Evolutionary conservation across 2,113 vertebrate species (phyloP).

Genomic region (Indicator indicator): DNA sequence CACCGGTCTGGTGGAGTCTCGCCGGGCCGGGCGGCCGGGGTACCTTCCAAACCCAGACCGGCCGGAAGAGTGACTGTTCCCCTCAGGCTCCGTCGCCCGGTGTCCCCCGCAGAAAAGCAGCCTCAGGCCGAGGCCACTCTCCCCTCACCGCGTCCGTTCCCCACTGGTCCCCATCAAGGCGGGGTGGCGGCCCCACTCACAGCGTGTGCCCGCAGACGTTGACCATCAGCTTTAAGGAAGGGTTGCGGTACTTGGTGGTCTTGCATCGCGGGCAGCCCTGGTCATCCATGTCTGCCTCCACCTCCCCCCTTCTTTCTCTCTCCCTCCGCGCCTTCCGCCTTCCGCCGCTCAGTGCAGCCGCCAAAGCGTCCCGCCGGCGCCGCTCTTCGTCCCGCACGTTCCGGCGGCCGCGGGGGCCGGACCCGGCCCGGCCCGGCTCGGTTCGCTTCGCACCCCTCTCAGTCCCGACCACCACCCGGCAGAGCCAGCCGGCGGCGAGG

Average conservation of each 20-base stretch:
- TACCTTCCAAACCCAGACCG: neutral
- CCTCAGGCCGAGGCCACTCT: too few species aligned
- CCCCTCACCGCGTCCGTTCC: neutral
- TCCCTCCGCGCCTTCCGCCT: neutral
- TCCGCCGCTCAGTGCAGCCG: neutral
- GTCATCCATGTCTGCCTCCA: slow-evolving; percentile 84
- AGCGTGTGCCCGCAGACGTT: slow-evolving; percentile 98
- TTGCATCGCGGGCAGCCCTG: slow-evolving; percentile 94
- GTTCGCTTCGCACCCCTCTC: neutral
- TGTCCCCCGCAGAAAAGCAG: neutral
- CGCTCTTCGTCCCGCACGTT: neutral
- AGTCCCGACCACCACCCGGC: neutral
- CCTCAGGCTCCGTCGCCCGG: neutral
- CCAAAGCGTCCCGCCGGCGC: slow-evolving; percentile 50
- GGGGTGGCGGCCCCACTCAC: slow-evolving; percentile 79
- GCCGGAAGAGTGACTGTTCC: too few species aligned
- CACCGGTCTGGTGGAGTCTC: neutral
- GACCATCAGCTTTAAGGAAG: slow-evolving; percentile 95
- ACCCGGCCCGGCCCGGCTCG: too few species aligned
- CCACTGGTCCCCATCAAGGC: neutral
- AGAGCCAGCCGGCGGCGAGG: neutral
- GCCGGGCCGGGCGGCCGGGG: neutral
- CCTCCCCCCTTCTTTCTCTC: neutral
- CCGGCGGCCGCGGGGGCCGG: neutral
- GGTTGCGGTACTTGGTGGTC: slow-evolving; percentile 97